Conservation (phyloP, 2,113 vertebrate genomes). For the Phodopus roborovskii region DNA sequence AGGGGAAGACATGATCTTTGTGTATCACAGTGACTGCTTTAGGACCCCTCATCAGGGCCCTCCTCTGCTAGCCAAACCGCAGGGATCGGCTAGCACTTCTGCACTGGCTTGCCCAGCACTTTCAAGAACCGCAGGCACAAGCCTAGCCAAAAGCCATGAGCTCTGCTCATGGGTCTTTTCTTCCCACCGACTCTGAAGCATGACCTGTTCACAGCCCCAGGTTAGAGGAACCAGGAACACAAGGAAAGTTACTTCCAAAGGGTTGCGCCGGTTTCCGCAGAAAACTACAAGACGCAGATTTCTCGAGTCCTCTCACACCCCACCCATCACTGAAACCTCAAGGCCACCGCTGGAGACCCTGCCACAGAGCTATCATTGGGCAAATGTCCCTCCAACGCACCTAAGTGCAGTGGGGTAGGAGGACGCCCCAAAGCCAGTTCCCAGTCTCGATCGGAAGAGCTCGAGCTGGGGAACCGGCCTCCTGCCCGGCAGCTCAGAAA, state of each 20-base stretch:
- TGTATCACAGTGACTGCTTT: not conserved
- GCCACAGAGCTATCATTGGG: not conserved
- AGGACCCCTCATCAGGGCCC: not conserved
- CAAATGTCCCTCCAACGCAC: not conserved
- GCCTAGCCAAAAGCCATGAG: not conserved
- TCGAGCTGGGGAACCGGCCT: not conserved
- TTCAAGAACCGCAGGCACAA: not conserved
- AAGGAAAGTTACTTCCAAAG: conserved; percentile 65
- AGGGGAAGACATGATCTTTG: not conserved
- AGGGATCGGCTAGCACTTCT: not conserved
- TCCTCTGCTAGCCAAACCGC: not conserved
- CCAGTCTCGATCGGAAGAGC: not conserved
- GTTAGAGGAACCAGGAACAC: not conserved
- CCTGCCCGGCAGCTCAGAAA: not conserved
- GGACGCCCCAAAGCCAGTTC: conserved; percentile 35
- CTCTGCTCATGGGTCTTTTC: not conserved
- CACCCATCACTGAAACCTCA: not conserved
- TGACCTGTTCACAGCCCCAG: not conserved
- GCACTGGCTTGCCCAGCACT: not conserved
- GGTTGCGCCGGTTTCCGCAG: not conserved
- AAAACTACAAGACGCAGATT: not conserved
- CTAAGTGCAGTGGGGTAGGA: not conserved
- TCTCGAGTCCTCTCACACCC: conserved; percentile 14
- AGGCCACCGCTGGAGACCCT: not conserved
- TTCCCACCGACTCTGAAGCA: conserved; percentile 20